phyloP scores from a whole-genome alignment of 2,888 invertebrate genomes.

The Sthenelais limicola region DNA sequence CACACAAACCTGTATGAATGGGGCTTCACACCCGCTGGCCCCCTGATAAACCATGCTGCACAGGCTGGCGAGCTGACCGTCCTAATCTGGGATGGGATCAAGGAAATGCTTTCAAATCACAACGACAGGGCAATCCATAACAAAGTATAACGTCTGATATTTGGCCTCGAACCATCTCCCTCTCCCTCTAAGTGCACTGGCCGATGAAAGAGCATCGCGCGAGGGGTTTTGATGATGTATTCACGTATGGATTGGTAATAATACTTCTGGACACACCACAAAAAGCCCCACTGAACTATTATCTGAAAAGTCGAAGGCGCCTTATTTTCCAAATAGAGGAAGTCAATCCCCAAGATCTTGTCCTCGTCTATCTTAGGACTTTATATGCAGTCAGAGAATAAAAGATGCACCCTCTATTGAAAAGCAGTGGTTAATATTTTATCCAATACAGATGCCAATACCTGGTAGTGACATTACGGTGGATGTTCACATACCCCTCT shows the following conservation, averaged over 20 bases:
- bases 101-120: slow-evolving; percentile 35
- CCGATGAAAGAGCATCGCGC: background rate
- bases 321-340: no score
- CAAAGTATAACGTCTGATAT: slow-evolving; percentile 15
- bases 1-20: background rate
- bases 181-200: background rate
- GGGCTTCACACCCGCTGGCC: slow-evolving; percentile 20
- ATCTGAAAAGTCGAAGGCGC: no score
- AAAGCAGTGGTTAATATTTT: no score
- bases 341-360: no score
- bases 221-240: slow-evolving; percentile 20
- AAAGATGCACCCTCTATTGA: no score
- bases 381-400: no score
- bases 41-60: slow-evolving; percentile 28
- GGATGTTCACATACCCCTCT: no score
- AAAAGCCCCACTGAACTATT: no score
- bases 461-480: no score
- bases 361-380: no score
- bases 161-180: background rate
- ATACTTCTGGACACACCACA: slow-evolving; percentile 7
- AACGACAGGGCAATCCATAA: slow-evolving; percentile 6
- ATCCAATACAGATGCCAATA: no score
- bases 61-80: background rate
- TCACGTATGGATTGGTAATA: slow-evolving; percentile 36
- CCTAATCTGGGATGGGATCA: slow-evolving; percentile 13